phyloP scores from a whole-genome alignment of 1,140 invertebrate species.

The Zaprionus gabonicus region DNA sequence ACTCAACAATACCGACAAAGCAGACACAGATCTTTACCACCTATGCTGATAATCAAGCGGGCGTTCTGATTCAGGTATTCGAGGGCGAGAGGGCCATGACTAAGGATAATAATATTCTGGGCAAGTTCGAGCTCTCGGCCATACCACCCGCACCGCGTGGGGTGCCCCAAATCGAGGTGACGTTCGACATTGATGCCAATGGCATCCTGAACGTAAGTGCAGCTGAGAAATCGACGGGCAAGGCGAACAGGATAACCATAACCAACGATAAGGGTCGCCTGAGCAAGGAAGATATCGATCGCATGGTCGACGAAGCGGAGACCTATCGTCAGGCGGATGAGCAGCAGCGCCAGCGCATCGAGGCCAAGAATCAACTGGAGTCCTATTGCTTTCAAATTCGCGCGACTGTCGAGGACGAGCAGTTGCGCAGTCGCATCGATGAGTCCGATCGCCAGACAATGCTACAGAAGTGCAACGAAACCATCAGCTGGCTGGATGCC shows the following conservation, averaged over 20 bases:
- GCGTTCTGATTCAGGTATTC: slow-evolving; percentile 94
- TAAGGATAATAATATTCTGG: slow-evolving; percentile 95
- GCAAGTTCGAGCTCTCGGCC: slow-evolving; percentile 96
- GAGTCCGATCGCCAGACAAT: slow-evolving; percentile 94
- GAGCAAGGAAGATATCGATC: slow-evolving; percentile 97
- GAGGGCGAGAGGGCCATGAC: slow-evolving; percentile 97
- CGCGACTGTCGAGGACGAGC: slow-evolving; percentile 94
- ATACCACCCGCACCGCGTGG: slow-evolving; percentile 97
- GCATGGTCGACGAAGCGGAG: slow-evolving; percentile 98
- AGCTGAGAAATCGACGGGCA: slow-evolving; percentile 95
- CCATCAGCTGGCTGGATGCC: slow-evolving; percentile 96
- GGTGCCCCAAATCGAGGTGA: slow-evolving; percentile 96
- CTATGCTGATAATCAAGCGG: slow-evolving; percentile 98
- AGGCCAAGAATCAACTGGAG: slow-evolving; percentile 95
- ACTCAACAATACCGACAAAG: slow-evolving; percentile 98
- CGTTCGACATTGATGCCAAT: slow-evolving; percentile 95
- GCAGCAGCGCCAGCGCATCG: slow-evolving; percentile 94
- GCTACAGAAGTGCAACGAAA: slow-evolving; percentile 95
- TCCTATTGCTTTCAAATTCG: slow-evolving; percentile 99
- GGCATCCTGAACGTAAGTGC: slow-evolving; percentile 95
- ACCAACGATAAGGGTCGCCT: slow-evolving; percentile 98
- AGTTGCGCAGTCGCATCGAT: slow-evolving; percentile 94
- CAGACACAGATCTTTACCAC: slow-evolving; percentile 98
- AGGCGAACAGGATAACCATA: slow-evolving; percentile 98
- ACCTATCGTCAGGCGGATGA: slow-evolving; percentile 96